phyloP scores from a whole-genome alignment of 2,113 vertebrate species.

The Labeo rohita region DNA sequence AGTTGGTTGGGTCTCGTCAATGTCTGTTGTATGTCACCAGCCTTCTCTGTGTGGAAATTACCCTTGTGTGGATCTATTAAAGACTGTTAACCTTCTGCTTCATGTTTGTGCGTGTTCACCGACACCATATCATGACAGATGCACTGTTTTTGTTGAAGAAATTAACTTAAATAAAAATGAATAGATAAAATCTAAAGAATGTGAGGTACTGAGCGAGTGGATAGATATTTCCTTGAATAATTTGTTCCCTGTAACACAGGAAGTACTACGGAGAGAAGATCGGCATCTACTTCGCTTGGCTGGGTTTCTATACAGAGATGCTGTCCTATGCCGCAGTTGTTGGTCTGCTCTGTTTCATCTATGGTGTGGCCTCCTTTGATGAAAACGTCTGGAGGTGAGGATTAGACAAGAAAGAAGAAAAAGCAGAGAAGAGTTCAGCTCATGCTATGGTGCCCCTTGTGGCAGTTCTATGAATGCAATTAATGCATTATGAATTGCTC shows the following conservation, averaged over 20 bases:
- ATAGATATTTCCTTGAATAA: neutral
- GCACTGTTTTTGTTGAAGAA: neutral
- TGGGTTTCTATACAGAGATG: constrained; percentile 98
- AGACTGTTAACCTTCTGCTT: too few relatives aligned
- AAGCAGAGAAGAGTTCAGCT: neutral
- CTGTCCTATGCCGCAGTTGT: constrained; percentile 94
- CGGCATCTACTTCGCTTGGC: constrained; percentile 94
- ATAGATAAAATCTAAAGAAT: neutral
- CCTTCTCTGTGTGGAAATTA: too few relatives aligned
- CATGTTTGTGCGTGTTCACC: too few relatives aligned
- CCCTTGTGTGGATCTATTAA: too few relatives aligned
- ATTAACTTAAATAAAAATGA: neutral
- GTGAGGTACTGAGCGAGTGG: neutral
- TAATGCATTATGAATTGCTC: neutral
- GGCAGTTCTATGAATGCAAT: neutral
- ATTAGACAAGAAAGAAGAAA: neutral
- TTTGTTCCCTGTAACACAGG: constrained; percentile 67
- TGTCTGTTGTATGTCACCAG: too few relatives aligned
- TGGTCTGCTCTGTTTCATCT: constrained; percentile 91
- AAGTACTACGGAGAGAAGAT: constrained; percentile 98
- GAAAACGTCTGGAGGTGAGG: constrained; percentile 94
- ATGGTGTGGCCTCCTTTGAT: constrained; percentile 89
- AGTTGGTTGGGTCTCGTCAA: too few relatives aligned
- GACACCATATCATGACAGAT: too few relatives aligned
- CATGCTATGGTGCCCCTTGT: neutral